Evolutionary conservation across 2,888 invertebrate species (phyloP), one percentile per base, ranked within the genome.

Genomic region (Cantharis lateralis): DNA sequence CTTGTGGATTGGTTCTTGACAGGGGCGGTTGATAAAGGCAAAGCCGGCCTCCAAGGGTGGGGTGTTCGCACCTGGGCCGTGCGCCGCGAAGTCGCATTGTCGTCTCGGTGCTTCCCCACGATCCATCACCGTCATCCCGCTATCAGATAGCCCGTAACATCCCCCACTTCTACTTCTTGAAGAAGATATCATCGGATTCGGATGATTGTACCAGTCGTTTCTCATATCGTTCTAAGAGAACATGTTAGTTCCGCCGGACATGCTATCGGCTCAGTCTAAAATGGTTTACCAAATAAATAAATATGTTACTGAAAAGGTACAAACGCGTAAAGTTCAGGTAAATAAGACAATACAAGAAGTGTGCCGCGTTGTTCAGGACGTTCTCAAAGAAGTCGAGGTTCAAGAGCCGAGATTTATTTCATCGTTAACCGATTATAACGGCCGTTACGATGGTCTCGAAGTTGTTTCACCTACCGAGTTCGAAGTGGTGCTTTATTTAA

Each of bases 231-330:
- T 82, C 82, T 79, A 82, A 77, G 84, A 84, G 88, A 92, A 90
- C 88, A 96, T 96, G 96, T 91, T 96, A 89, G 96, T 96, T 87
- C 96, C 96, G 85, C 94, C 95, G 86, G 96, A 96, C 89, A 96
- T 97, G 96, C 92, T 98, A 91, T 95, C 95, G 85, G 96, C 97
- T 82, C 97, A 97, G 90, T 95, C 96, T 84, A 96, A 96, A 88
- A 95, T 97, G 91, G 93, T 97, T 86, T 98, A 97, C 89, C 98
- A 98, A 89, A 93, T 98, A 91, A 97, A 97, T 90, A 96, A 96
- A 88, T 98, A 95, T 89, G 96, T 95, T 90, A 95, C 94, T 82
- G 97, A 98, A 86, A 92, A 96, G 78, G 98, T 98, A 80, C 95
- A 96, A 89, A 91, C 93, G 83, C 91, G 98, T 73, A 96, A 96